These are phyloP conservation scores for Pachydiplax longipennis DNA, from an alignment of 2,888 invertebrate genomes.

Conservation along the genomic window DNA sequence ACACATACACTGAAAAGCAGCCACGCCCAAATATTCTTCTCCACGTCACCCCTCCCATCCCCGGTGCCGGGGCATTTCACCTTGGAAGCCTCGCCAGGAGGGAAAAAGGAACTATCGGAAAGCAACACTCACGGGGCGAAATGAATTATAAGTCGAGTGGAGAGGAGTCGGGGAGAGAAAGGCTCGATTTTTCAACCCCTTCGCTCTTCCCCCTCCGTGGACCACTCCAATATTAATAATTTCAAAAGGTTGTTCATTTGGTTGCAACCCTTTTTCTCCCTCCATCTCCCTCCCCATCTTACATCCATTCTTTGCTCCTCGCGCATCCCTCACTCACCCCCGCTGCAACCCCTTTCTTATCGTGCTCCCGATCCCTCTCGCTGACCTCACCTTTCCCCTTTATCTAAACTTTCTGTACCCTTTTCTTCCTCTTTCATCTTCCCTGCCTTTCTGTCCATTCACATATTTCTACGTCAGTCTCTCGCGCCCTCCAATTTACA, in stretches of 20 bases:
- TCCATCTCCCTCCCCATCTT: not conserved
- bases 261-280: not conserved
- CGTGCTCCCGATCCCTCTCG: not conserved
- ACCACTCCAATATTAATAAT: conserved; percentile 1
- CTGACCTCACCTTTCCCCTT: not conserved
- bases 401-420: not conserved
- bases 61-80: conserved; percentile 4
- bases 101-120: not conserved
- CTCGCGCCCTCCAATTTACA: not conserved
- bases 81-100: conserved; percentile 23
- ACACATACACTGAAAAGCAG: not conserved
- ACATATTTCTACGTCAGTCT: not conserved
- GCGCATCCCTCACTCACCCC: not conserved
- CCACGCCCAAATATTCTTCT: conserved; percentile 36
- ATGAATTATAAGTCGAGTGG: conserved; percentile 5
- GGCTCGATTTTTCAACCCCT: conserved; percentile 14
- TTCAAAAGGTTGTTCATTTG: not conserved
- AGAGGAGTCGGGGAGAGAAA: not conserved
- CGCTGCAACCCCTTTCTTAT: not conserved
- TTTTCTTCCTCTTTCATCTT: not conserved
- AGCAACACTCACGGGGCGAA: not conserved
- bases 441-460: not conserved
- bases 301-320: not conserved
- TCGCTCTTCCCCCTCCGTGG: not conserved
- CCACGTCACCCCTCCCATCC: not conserved